Base-by-base conservation (phyloP, 2,797 vertebrate genomes). In the Lutjanus campechanus region DNA sequence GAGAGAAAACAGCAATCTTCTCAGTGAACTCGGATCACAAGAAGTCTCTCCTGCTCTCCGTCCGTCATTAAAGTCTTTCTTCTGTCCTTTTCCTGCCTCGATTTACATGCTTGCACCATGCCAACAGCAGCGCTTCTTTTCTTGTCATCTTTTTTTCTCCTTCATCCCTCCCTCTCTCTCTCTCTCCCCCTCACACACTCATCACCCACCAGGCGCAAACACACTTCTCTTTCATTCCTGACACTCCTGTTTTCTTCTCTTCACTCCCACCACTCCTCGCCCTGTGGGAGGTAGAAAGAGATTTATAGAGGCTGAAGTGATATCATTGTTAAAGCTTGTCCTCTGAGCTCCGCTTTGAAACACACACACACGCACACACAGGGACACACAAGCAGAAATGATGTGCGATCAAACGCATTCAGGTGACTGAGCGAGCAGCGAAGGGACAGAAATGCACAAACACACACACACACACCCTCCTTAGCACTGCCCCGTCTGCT, bases 241-340 rank as follows among this genome's bases (percentile, higher is more conserved):
- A 84, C 88, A 80, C 86, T 85, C 86, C 84, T 46, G 77, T 85
- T 88, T 85, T 91, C 76, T 69, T 81, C 85, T 73, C 75, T 53
- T 49, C 22, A 43, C 88, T 91, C 85, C 84, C 83, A 73, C 82
- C 76, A 63, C 83, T 85, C 82, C 58, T 83, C 56, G 1, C 89
- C 81, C 89, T 4, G 83, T 89, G 90, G 91, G 91, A 91, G 92
- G 92, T 70, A 77, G 82, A 84, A 36, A 64, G 72, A 81, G 88
- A 87, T 88, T 89, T 73, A 84, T 71, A 47, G 72, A 84, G 87
- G 79, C 82, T 86, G 83, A 88, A 91, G 78, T 88, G 90, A 92
- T 92, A 92, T 92, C 88, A 91, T 88, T 92, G 92, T 93, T 89
- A 89, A 81, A 16, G 65, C 50, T 51, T 79, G 83, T 91, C 87